These are phyloP conservation scores for Diachrysia chrysitis DNA, from an alignment of 2,888 invertebrate genomes.

Conservation along the genomic window DNA sequence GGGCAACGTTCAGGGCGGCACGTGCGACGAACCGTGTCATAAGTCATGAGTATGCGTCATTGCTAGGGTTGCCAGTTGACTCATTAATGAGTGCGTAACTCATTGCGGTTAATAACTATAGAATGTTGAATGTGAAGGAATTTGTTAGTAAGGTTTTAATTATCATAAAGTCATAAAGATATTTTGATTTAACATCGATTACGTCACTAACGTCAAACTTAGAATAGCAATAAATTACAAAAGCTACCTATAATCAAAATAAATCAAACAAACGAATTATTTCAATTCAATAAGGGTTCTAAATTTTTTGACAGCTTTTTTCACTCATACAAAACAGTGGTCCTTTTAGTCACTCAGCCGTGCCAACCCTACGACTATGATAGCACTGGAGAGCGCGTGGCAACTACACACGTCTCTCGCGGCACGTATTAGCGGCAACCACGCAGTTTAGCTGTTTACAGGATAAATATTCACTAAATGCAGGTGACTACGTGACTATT, in stretches of 20 bases:
- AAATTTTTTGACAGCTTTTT: too few species aligned
- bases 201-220: too few species aligned
- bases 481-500: conserved; percentile 55
- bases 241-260: too few species aligned
- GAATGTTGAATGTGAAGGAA: conserved; percentile 19
- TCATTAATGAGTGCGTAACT: conserved; percentile 15
- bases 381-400: conserved; percentile 17
- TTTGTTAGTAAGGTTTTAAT: neutral
- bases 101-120: conserved; percentile 2
- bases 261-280: too few species aligned
- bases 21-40: conserved; percentile 53
- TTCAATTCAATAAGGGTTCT: too few species aligned
- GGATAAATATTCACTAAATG: conserved; percentile 40
- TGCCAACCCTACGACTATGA: conserved; percentile 23
- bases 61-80: conserved; percentile 45
- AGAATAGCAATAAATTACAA: too few species aligned
- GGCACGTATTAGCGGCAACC: conserved; percentile 35
- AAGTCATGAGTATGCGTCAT: conserved; percentile 51
- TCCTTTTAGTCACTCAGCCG: neutral
- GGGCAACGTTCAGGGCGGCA: conserved; percentile 41
- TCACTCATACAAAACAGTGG: too few species aligned
- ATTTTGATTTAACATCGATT: too few species aligned
- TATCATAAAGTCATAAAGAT: too few species aligned
- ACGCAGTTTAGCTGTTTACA: conserved; percentile 35
- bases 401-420: conserved; percentile 21